Evolutionary conservation across 2,888 invertebrate species (phyloP).

Genomic region (Thymelicus acteon): DNA sequence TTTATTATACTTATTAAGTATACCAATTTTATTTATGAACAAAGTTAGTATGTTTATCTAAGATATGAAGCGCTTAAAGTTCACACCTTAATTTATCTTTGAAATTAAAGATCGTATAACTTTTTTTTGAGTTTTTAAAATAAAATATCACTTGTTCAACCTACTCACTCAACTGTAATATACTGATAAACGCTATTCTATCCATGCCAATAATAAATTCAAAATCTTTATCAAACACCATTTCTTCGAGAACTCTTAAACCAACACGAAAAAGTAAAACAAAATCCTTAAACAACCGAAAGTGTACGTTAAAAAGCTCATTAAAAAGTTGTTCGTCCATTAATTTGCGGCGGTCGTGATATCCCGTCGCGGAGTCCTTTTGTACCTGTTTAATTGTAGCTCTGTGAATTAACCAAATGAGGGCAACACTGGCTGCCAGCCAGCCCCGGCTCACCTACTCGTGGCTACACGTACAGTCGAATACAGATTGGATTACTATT

Average conservation of each 20-base stretch:
- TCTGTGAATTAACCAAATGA: constrained; percentile 80
- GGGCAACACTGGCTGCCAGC: constrained; percentile 54
- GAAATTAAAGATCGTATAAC: too few species aligned
- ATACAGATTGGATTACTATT: constrained; percentile 33
- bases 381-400: constrained; percentile 77
- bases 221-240: background rate
- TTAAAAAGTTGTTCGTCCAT: constrained; percentile 73
- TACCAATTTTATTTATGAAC: too few species aligned
- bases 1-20: background rate
- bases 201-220: too few species aligned
- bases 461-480: constrained; percentile 42
- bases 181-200: too few species aligned
- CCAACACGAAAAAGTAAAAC: constrained; percentile 11
- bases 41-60: too few species aligned
- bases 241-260: background rate
- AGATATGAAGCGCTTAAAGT: too few species aligned
- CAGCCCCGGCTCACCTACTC: constrained; percentile 41
- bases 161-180: too few species aligned
- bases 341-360: constrained; percentile 75
- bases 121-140: too few species aligned
- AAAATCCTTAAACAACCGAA: constrained; percentile 23
- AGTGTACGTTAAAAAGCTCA: constrained; percentile 62
- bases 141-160: too few species aligned
- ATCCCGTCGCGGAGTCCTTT: constrained; percentile 70
- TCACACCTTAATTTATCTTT: too few species aligned